phyloP scores from a whole-genome alignment of 2,888 invertebrate species.

The Melanotus villosus region DNA sequence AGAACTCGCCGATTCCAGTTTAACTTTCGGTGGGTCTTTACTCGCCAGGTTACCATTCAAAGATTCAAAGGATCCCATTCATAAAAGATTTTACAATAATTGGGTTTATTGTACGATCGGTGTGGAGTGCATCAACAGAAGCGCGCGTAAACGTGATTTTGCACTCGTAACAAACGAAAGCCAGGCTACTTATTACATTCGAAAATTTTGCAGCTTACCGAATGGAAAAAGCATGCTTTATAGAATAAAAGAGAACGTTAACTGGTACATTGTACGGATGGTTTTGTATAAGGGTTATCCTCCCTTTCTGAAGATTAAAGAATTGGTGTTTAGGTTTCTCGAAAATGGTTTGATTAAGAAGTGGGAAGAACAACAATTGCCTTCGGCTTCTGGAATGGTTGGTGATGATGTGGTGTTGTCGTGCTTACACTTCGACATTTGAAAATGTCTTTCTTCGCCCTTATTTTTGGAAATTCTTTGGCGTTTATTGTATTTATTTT shows the following conservation, averaged over 20 bases:
- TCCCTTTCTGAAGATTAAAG: no score
- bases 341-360: no score
- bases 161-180: slow-evolving; percentile 49
- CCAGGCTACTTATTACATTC: slow-evolving; percentile 49
- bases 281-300: no score
- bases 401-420: no score
- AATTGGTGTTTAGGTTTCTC: no score
- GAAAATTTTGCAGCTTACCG: slow-evolving; percentile 44
- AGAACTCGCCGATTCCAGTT: slow-evolving; percentile 69
- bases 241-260: no score
- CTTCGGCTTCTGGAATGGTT: no score
- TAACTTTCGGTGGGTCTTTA: slow-evolving; percentile 64
- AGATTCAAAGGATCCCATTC: slow-evolving; percentile 24
- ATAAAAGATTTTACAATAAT: neutral
- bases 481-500: neutral
- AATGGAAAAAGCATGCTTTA: slow-evolving; percentile 46
- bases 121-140: slow-evolving; percentile 49
- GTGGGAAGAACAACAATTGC: no score
- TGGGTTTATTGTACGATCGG: slow-evolving; percentile 21
- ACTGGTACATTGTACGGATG: no score
- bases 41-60: neutral
- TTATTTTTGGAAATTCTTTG: neutral
- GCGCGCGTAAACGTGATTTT: slow-evolving; percentile 49
- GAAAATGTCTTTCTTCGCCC: no score
- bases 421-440: no score